These are phyloP conservation scores for Horisme vitalbata DNA, from an alignment of 2,888 invertebrate species.

Conservation along the genomic window DNA sequence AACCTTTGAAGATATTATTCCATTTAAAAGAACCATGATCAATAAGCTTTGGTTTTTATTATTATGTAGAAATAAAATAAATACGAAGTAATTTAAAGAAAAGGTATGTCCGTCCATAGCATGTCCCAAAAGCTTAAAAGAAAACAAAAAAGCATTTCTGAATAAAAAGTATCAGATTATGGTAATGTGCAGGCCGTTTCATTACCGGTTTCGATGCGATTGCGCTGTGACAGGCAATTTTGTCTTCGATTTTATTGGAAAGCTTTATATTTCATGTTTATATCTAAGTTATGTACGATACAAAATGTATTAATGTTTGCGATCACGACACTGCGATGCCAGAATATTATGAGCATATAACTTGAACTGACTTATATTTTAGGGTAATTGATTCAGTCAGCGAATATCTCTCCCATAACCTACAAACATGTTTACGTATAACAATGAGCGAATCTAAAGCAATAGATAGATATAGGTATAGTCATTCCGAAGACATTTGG, in stretches of 20 bases:
- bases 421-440: constrained; percentile 29
- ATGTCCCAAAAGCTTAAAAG: constrained; percentile 22
- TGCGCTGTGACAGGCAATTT: constrained; percentile 46
- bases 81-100: background rate
- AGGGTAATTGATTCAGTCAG: constrained; percentile 27
- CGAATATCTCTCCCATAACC: constrained; percentile 23
- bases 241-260: constrained; percentile 56
- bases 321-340: constrained; percentile 25
- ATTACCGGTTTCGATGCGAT: constrained; percentile 51
- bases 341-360: constrained; percentile 24
- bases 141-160: constrained; percentile 29
- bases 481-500: constrained; percentile 12
- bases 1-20: background rate
- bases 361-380: constrained; percentile 27
- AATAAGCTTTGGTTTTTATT: too few species aligned
- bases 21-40: background rate
- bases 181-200: constrained; percentile 43
- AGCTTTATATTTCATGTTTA: constrained; percentile 50
- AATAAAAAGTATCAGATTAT: constrained; percentile 38
- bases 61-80: background rate
- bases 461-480: constrained; percentile 20
- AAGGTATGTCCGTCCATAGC: constrained; percentile 14
- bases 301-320: constrained; percentile 29
- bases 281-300: constrained; percentile 32
- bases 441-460: constrained; percentile 16